These are phyloP conservation scores for Palloptera scutellata DNA, from an alignment of 2,888 invertebrate species.

Conservation along the genomic window DNA sequence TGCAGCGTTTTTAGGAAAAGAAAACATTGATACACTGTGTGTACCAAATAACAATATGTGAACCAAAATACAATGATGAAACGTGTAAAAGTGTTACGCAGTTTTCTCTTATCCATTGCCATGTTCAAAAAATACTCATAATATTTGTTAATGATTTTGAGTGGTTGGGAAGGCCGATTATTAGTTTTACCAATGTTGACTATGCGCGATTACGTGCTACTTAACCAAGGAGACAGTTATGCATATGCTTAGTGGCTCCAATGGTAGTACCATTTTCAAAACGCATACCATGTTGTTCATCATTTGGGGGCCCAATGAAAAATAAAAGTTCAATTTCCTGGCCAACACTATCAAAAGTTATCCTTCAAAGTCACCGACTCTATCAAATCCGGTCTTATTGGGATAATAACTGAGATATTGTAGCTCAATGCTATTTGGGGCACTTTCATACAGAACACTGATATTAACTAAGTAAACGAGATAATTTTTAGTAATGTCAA, in stretches of 20 bases:
- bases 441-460: conserved; percentile 34
- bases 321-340: conserved; percentile 42
- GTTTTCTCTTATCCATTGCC: conserved; percentile 23
- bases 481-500: conserved; percentile 42
- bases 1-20: conserved; percentile 36
- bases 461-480: conserved; percentile 42
- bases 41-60: conserved; percentile 39
- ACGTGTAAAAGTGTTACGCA: conserved; percentile 38
- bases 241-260: conserved; percentile 41
- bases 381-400: conserved; percentile 25
- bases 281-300: conserved; percentile 39
- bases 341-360: conserved; percentile 41
- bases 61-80: conserved; percentile 40
- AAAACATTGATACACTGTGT: conserved; percentile 44
- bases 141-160: conserved; percentile 25
- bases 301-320: conserved; percentile 39
- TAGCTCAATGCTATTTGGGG: conserved; percentile 23
- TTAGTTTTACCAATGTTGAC: conserved; percentile 26
- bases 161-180: conserved; percentile 33
- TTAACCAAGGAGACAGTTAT: conserved; percentile 29
- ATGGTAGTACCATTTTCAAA: conserved; percentile 42
- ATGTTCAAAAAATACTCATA: conserved; percentile 33
- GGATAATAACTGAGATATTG: conserved; percentile 40
- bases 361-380: conserved; percentile 45
- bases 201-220: conserved; percentile 15